phyloP scores from a whole-genome alignment of 2,888 invertebrate species.

The Lasioglossum malachurum region DNA sequence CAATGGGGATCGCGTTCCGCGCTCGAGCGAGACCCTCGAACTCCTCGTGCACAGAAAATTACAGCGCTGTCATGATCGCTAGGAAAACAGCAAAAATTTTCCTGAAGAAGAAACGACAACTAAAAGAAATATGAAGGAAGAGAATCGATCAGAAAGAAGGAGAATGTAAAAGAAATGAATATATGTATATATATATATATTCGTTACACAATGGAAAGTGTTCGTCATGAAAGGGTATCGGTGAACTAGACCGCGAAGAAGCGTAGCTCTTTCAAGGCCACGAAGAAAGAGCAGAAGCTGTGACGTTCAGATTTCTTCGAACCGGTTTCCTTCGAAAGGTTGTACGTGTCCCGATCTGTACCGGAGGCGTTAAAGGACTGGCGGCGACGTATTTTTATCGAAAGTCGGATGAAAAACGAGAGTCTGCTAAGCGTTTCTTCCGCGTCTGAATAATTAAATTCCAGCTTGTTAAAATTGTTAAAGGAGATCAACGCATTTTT shows the following conservation, averaged over 20 bases:
- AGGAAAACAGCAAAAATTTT: neutral
- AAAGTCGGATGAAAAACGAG: neutral
- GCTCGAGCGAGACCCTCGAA: constrained; percentile 25
- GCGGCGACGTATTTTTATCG: neutral
- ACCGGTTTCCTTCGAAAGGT: constrained; percentile 73
- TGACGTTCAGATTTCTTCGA: constrained; percentile 76
- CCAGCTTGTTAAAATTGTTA: neutral
- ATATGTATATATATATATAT: constrained; percentile 54
- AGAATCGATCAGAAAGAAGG: neutral
- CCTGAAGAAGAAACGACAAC: neutral
- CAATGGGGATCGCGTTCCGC: constrained; percentile 52
- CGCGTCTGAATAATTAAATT: neutral
- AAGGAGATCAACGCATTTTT: too few relatives aligned
- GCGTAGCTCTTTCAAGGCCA: constrained; percentile 81
- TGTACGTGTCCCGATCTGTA: constrained; percentile 7
- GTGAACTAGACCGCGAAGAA: constrained; percentile 84
- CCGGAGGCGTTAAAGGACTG: constrained; percentile 21
- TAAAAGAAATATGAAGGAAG: neutral
- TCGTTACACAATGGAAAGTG: constrained; percentile 85
- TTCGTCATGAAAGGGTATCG: constrained; percentile 81
- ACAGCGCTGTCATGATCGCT: neutral
- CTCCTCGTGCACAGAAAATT: neutral
- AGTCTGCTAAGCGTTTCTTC: neutral
- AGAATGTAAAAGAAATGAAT: neutral
- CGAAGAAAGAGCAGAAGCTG: constrained; percentile 76